Conservation (phyloP, 2,888 invertebrate genomes). For the Noctua janthina region DNA sequence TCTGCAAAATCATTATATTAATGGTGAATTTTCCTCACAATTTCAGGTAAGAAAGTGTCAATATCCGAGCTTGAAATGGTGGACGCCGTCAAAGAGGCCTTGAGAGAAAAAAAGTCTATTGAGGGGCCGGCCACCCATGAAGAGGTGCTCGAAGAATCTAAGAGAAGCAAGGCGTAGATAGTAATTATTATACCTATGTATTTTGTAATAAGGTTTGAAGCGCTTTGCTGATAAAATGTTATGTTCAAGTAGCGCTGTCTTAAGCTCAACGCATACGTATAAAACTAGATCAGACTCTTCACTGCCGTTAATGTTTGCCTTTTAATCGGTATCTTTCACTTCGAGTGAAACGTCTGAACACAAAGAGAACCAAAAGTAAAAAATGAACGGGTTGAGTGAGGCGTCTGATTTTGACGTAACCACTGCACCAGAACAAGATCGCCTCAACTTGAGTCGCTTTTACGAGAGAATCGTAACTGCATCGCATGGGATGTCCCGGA, state of each 20-base stretch:
- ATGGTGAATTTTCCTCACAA: conserved; percentile 14
- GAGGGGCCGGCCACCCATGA: conserved; percentile 74
- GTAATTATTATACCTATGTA: conserved; percentile 25
- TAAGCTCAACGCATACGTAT: conserved; percentile 1
- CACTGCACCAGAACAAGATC: neutral
- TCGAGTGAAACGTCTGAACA: neutral
- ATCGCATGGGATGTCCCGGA: neutral
- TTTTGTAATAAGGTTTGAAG: conserved; percentile 33
- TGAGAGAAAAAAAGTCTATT: conserved; percentile 88
- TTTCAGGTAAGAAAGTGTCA: conserved; percentile 92
- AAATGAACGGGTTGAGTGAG: neutral
- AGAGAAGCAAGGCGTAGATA: conserved; percentile 85
- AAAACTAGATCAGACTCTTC: neutral
- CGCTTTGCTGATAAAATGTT: conserved; percentile 49
- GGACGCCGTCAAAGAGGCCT: conserved; percentile 91
- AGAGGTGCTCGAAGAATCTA: conserved; percentile 83
- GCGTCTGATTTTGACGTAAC: neutral
- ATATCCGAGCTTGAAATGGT: conserved; percentile 91
- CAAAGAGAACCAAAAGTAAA: neutral
- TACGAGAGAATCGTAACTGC: neutral
- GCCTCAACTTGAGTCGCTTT: neutral
- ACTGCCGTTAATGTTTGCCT: neutral
- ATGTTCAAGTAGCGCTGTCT: neutral
- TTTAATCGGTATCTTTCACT: neutral
- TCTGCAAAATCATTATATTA: neutral